A percentile compares a stretch with the other conserved stretches of the same genome.
These are phyloP conservation scores for Isichthys henryi DNA, from an alignment of 2,113 vertebrate species.

Conservation along the genomic window DNA sequence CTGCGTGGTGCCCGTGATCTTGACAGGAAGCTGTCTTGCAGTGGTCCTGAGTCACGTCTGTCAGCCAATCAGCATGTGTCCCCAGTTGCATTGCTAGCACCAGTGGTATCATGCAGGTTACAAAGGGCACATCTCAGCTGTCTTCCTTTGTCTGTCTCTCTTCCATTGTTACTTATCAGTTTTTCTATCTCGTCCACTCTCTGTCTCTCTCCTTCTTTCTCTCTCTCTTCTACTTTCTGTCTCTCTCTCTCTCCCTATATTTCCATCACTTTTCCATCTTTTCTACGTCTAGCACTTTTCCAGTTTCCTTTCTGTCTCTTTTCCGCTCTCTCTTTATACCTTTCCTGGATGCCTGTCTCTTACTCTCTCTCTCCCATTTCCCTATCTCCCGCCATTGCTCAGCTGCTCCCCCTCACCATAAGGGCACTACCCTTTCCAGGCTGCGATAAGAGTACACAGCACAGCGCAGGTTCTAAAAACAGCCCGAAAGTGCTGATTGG, in stretches of 20 bases:
- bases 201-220: background rate
- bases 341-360: background rate
- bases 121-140: background rate
- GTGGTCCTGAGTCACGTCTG: constrained; percentile 37
- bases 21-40: constrained; percentile 24
- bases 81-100: background rate
- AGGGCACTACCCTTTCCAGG: background rate
- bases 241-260: background rate
- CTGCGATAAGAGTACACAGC: background rate
- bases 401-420: background rate
- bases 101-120: background rate
- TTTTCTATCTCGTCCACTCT: background rate
- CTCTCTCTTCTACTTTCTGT: background rate
- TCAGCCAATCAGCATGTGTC: constrained; percentile 46
- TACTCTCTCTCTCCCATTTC: background rate
- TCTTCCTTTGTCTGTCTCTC: background rate
- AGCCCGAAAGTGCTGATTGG: background rate
- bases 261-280: background rate
- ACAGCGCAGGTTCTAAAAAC: background rate
- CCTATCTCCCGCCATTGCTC: background rate
- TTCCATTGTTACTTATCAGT: background rate
- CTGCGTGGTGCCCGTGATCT: constrained; percentile 17
- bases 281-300: background rate
- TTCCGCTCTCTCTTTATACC: background rate
- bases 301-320: background rate